Base-by-base conservation (phyloP, 2,797 vertebrate species). In the Thunnus albacares region DNA sequence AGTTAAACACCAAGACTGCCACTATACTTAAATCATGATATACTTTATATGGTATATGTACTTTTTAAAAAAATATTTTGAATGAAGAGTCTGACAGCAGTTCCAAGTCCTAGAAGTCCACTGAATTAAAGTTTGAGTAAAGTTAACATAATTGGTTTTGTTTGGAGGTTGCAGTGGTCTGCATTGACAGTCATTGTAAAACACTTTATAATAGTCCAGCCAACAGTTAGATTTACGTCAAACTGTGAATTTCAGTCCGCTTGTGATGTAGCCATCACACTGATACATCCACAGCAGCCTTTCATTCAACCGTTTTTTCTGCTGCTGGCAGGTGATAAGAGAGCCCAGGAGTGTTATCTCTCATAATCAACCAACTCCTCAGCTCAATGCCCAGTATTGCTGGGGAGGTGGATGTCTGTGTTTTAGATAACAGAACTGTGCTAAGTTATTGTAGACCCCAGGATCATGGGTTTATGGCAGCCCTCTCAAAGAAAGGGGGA, bases 301-400 rank as follows among this genome's bases (percentile, higher is more conserved):
- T 38, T 77, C 71, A 80, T 84, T 64, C 63, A 94, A 94, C 95
- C 78, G 95, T 95, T 91, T 80, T 8, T 58, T 79, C 61, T 59
- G 0, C 87, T 94, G 93, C 26, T 71, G 65, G 62, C 8, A 11
- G 52, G n/a, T 33, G 93, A 94, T 95, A 93, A 94, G 89, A 73
- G 33, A 12, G 58, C 53, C 55, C 60, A 79, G 49, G 24, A 77
- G 45, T 1, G 63, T 78, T 94, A 93, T 95, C 94, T 85, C 0
- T 35, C 63, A 18, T 20, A 26, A 88, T 90, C 91, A 82, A 43
- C 63, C 70, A 22, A 70, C 61, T 76, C 77, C 51, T 57, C 70
- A 69, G 71, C 66, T 77, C 73, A 84, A 81, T 87, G 76, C 49
- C 11, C 63, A 26, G 20, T 35, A 24, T 60, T 77, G 68, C 55